A percentile compares a stretch with the other conserved stretches of the same genome.
These are phyloP conservation scores for Regulus satrapa DNA, from an alignment of 2,113 vertebrate genomes.

Conservation along the genomic window DNA sequence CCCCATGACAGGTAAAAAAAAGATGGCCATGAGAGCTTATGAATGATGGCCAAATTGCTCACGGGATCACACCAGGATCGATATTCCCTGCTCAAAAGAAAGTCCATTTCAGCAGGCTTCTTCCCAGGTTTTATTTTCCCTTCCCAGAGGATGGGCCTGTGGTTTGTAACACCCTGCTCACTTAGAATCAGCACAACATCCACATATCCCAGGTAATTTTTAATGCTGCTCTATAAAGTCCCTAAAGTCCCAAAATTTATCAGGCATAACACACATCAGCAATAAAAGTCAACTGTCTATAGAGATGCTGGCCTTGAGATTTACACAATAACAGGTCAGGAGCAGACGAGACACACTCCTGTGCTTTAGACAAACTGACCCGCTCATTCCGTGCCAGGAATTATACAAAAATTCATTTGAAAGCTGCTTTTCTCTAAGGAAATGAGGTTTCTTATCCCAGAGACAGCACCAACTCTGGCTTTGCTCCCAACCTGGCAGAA, in stretches of 20 bases:
- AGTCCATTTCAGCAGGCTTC: background rate
- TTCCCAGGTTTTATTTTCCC: background rate
- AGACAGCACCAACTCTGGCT: background rate
- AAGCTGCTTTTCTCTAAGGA: background rate
- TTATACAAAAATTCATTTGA: background rate
- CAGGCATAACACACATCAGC: background rate
- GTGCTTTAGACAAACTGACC: background rate
- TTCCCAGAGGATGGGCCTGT: background rate
- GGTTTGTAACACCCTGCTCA: background rate
- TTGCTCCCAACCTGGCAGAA: background rate
- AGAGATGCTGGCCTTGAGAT: background rate
- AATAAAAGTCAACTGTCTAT: background rate
- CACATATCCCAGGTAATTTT: background rate
- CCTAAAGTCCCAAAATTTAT: background rate
- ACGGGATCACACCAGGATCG: fast-evolving
- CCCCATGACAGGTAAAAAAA: background rate
- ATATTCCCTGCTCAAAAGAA: background rate
- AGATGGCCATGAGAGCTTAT: background rate
- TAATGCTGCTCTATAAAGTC: background rate
- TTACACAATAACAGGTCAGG: background rate
- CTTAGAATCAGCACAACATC: background rate
- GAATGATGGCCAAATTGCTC: background rate
- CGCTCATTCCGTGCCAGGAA: background rate
- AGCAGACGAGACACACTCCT: fast-evolving
- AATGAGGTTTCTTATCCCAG: background rate